Base-by-base conservation (phyloP, 1,140 invertebrate species). In the Heliothis virescens region DNA sequence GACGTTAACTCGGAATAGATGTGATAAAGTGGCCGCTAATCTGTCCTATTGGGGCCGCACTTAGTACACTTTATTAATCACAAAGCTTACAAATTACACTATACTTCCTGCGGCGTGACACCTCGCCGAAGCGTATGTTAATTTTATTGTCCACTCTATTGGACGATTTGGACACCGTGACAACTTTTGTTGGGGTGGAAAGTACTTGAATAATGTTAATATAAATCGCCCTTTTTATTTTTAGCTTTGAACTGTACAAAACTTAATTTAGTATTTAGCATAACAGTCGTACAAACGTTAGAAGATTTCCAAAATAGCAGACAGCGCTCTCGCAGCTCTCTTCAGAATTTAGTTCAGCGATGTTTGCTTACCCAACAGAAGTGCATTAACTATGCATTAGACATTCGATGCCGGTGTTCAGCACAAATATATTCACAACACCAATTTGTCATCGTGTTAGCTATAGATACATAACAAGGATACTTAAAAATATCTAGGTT, bases 11-110 rank as follows among this genome's bases (percentile, higher is more conserved):
- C 85, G 88, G 92, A 89, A 94, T 94, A 91, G 91, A 94, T 92
- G 93, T 94, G 93, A 94, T 94, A 94, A 94, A 94, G 89, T 91
- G 93, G 84, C 87, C 92, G 92, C 93, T 94, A 94, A 94, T 94
- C 93, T 93, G 91, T 92, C 90, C 91, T 90, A 94, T 94, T 94
- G 90, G 90, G 89, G 93, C 87, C 92, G 90, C 93, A 94, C 90
- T 94, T 94, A 94, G 90, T 93, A 92, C 90, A 93, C 87, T 94
- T 94, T 94, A 94, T 94, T 94, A 94, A 94, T 94, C 92, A 94
- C 91, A 93, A 94, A 93, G 90, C 89, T 92, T 92, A 94, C 93
- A 94, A 94, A 94, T 94, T 92, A 94, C 93, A 82, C 85, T 87
- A 88, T 87, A 90, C 93, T 94, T 94, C 93, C 93, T 93, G 91